A percentile compares a stretch with the other conserved stretches of the same genome.
Evolutionary conservation across 2,113 vertebrate genomes (phyloP).

Genomic region (Piaya cayana): DNA sequence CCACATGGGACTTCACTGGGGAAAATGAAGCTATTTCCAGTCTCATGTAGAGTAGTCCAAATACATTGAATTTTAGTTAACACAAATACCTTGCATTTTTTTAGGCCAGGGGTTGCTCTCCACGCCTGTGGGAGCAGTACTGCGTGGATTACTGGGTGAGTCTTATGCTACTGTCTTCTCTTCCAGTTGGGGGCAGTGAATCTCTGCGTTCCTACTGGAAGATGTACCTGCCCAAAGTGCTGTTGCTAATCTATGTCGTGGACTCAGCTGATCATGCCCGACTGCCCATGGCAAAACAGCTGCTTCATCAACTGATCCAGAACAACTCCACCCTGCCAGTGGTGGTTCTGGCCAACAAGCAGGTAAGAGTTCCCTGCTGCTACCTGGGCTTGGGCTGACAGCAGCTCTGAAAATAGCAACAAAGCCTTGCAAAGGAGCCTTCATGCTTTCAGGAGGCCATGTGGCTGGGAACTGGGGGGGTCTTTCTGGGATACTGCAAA

Average conservation of each 20-base stretch:
- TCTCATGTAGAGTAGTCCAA: background rate
- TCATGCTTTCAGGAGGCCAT: background rate
- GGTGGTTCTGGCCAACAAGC: slow-evolving; percentile 93
- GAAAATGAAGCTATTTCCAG: background rate
- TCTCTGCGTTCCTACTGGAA: slow-evolving; percentile 86
- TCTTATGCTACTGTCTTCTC: background rate
- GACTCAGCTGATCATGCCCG: slow-evolving; percentile 84
- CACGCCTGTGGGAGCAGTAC: background rate
- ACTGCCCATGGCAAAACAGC: slow-evolving; percentile 84
- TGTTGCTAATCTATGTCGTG: slow-evolving; percentile 89
- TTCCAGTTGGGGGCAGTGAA: slow-evolving; percentile 88
- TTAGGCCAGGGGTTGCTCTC: background rate
- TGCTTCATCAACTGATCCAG: slow-evolving; percentile 84
- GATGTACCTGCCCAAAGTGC: slow-evolving; percentile 82
- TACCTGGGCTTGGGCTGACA: background rate
- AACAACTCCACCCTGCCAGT: slow-evolving; percentile 82
- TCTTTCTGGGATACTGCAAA: background rate
- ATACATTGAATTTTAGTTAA: background rate
- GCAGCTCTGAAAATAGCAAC: background rate
- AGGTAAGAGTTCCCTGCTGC: slow-evolving; percentile 78
- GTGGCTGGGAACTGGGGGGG: background rate
- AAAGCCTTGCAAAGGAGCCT: background rate
- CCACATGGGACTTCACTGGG: background rate
- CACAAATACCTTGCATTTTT: background rate
- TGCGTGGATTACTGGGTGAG: background rate